phyloP scores from a whole-genome alignment of 2,797 vertebrate genomes.

The Mormyrops attenuatus region DNA sequence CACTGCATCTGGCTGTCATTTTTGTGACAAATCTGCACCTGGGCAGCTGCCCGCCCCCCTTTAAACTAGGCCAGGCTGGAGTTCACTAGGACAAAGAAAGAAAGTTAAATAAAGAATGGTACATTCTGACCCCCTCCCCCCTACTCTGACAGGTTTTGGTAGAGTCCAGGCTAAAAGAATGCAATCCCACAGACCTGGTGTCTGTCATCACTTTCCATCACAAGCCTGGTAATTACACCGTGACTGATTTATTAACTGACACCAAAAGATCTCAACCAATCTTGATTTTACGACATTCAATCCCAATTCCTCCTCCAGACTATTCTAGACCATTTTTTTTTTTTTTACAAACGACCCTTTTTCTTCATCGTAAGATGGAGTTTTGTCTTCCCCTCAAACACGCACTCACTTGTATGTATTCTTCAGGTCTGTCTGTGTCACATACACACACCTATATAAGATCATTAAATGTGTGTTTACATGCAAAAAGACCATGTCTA shows the following conservation, averaged over 20 bases:
- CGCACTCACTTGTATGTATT: background rate
- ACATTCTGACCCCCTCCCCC: background rate
- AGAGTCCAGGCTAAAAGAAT: constrained; percentile 68
- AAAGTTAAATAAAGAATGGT: constrained; percentile 18
- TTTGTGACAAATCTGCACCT: constrained; percentile 36
- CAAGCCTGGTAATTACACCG: constrained; percentile 88
- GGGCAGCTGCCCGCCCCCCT: constrained; percentile 31
- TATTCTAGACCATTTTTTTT: constrained; percentile 44
- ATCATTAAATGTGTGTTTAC: constrained; percentile 50
- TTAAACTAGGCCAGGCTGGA: background rate
- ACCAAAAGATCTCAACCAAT: constrained; percentile 80
- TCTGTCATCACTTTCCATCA: constrained; percentile 75
- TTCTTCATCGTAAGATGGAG: constrained; percentile 25
- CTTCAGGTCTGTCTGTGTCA: background rate
- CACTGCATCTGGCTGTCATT: constrained; percentile 19
- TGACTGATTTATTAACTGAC: constrained; percentile 96
- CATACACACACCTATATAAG: constrained; percentile 23
- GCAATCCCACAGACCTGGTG: constrained; percentile 69
- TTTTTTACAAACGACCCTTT: constrained; percentile 56
- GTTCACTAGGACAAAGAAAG: background rate
- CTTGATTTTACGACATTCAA: constrained; percentile 82
- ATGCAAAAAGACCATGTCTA: constrained; percentile 23
- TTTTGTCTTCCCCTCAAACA: constrained; percentile 38
- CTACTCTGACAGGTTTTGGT: constrained; percentile 51
- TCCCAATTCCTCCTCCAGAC: constrained; percentile 65